These are phyloP conservation scores for Alectura lathami DNA, from an alignment of 2,113 vertebrate species.

Conservation along the genomic window DNA sequence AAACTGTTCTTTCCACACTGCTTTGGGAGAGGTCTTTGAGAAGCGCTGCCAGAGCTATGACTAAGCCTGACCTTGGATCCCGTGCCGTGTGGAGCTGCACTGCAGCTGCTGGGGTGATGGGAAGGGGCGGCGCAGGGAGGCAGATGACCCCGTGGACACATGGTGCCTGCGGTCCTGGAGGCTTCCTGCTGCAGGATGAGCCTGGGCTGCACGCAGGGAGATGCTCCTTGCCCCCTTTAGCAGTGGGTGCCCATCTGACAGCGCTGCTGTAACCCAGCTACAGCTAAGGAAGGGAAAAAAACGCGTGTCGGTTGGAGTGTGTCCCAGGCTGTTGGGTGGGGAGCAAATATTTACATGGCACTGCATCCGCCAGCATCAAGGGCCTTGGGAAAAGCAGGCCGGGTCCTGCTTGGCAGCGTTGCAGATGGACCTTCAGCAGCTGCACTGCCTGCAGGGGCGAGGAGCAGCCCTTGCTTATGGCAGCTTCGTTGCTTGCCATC, in stretches of 20 bases:
- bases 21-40: not conserved
- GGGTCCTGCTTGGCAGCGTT: not conserved
- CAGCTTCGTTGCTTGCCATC: not conserved
- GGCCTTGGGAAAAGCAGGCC: not conserved
- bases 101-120: accelerated
- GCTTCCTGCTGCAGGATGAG: not conserved
- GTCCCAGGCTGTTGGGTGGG: not conserved
- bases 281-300: not conserved
- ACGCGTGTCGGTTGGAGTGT: not conserved
- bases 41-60: not conserved
- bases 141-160: not conserved
- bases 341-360: not conserved
- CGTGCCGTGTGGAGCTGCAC: not conserved
- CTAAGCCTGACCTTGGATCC: not conserved
- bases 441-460: accelerated
- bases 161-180: accelerated
- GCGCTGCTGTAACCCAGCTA: not conserved
- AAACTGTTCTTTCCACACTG: not conserved
- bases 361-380: not conserved
- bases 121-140: too few species aligned
- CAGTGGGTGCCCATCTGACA: accelerated
- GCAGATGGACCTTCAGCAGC: not conserved
- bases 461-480: not conserved
- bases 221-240: not conserved
- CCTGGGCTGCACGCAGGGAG: not conserved